Evolutionary conservation across 1,140 invertebrate species (phyloP), one percentile per base, ranked within the genome.

Genomic region (Anoplophora glabripennis): DNA sequence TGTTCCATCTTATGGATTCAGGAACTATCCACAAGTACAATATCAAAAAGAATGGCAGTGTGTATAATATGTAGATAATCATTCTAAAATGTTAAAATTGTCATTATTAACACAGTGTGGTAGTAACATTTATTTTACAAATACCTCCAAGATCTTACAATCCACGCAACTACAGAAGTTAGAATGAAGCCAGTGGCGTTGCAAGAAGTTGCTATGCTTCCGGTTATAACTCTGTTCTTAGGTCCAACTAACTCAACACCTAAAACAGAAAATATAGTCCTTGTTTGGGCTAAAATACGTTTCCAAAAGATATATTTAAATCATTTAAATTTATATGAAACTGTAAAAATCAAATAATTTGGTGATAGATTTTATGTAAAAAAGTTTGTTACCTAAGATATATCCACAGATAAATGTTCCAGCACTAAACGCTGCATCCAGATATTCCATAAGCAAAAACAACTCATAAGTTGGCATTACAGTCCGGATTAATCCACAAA

Each of bases 111-210:
- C n/a, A n/a, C n/a, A 28, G 21, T 28, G 21, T 5, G 5, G 21
- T 28, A 28, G 21, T 28, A 28, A 64, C 83, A 78, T 0, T 80
- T 73, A 63, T 77, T 76, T 12, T 62, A 81, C 1, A 86, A 73
- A 62, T 79, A 75, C 79, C 84, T 35, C 87, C 84, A 40, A 90
- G 71, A 1, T 84, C 67, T 64, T 87, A 84, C 54, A 89, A 81
- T 1, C 90, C 85, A 90, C 1, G 87, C 87, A 1, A 86, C 72
- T 15, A 83, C 75, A n/a, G 86, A 83, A 14, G 92, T 69, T 0
- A 84, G 66, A 60, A 90, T 83, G 59, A 91, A 82, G 1, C 90
- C 90, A 11, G 87, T 65, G 0, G 89, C 85, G 70, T 87, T 90
- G 53, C 84, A 83, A 40, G 80, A 79, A 34, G 85, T 84, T 21